phyloP scores from a whole-genome alignment of 2,888 invertebrate genomes.

The Hypomecis atomaria region DNA sequence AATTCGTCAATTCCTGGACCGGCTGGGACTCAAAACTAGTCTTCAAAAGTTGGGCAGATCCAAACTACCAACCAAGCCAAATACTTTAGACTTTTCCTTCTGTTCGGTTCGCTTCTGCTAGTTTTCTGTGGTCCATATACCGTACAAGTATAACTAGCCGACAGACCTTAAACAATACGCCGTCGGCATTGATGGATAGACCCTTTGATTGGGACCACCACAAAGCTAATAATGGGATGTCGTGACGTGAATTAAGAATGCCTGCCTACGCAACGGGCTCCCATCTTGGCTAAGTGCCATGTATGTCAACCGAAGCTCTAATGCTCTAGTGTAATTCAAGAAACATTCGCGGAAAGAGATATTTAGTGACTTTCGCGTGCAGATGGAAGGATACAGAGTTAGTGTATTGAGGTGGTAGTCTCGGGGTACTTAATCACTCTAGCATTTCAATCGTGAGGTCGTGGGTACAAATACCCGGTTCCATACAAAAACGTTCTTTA shows the following conservation, averaged over 20 bases:
- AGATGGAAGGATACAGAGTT: no score
- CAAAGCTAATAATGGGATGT: conserved; percentile 24
- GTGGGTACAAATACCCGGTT: no score
- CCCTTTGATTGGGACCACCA: conserved; percentile 25
- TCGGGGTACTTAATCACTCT: no score
- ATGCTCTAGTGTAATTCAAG: background rate
- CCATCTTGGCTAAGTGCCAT: conserved; percentile 6
- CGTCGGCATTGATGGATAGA: conserved; percentile 19
- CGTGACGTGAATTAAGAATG: conserved; percentile 16
- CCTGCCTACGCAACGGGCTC: background rate
- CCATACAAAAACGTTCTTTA: no score
- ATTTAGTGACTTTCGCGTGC: no score
- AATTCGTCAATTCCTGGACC: no score
- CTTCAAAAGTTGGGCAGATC: no score
- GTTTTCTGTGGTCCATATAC: background rate
- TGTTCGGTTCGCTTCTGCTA: background rate
- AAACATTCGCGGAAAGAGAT: background rate
- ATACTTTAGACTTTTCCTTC: background rate
- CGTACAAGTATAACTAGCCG: conserved; percentile 1
- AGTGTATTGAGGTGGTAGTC: no score
- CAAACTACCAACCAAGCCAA: no score
- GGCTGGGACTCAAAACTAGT: no score
- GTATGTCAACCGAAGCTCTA: background rate
- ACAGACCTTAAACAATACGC: conserved; percentile 21
- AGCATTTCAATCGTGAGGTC: no score